phyloP scores from a whole-genome alignment of 2,888 invertebrate species.

The Scelioninae gen. 1 region DNA sequence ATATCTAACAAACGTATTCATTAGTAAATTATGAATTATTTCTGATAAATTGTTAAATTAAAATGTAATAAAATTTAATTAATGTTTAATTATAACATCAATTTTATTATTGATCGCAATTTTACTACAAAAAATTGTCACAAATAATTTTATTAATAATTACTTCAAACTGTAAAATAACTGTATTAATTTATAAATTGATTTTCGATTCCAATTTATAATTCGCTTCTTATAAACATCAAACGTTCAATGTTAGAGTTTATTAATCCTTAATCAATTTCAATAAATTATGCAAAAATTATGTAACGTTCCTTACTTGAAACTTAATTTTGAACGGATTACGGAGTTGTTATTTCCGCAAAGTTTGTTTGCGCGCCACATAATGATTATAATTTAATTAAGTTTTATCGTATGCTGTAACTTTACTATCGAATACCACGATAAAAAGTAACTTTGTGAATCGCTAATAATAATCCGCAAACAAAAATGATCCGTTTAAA shows the following conservation, averaged over 20 bases:
- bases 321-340: conserved; percentile 49
- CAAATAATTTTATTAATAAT: too few species aligned
- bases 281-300: conserved; percentile 53
- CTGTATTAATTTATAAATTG: too few species aligned
- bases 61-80: too few species aligned
- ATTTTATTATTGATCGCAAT: too few species aligned
- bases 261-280: conserved; percentile 24
- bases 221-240: not conserved
- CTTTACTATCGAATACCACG: conserved; percentile 5
- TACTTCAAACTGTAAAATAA: too few species aligned
- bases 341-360: conserved; percentile 26
- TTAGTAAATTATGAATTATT: too few species aligned
- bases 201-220: not conserved
- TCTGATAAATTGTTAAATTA: too few species aligned
- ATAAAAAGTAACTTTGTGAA: conserved; percentile 38
- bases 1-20: too few species aligned
- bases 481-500: conserved; percentile 53
- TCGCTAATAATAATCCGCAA: conserved; percentile 50
- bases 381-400: conserved; percentile 56
- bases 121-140: too few species aligned
- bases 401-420: conserved; percentile 29
- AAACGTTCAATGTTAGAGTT: conserved; percentile 19
- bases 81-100: too few species aligned
- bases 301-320: conserved; percentile 22
- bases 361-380: conserved; percentile 29